These are phyloP conservation scores for Caenorhabditis virilis DNA, from an alignment of 2,888 invertebrate species.

Conservation along the genomic window DNA sequence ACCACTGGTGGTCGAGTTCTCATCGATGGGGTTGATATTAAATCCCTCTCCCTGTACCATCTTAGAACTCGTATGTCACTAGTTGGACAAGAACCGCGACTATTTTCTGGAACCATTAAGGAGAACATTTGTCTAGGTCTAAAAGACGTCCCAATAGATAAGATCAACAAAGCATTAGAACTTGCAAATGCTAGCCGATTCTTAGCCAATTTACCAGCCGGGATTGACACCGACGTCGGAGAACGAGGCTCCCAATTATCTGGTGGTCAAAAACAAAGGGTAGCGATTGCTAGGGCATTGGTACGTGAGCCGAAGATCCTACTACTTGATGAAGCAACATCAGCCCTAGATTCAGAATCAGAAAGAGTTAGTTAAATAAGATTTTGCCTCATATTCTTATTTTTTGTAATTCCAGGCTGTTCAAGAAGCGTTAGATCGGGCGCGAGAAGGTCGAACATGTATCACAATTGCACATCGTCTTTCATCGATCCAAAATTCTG, in stretches of 20 bases:
- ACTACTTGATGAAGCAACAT: slow-evolving; percentile 74
- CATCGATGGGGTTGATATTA: slow-evolving; percentile 73
- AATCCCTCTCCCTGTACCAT: slow-evolving; percentile 76
- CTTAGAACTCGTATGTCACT: slow-evolving; percentile 83
- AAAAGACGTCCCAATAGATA: slow-evolving; percentile 49
- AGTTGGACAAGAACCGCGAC: slow-evolving; percentile 88
- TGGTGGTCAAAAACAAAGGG: slow-evolving; percentile 86
- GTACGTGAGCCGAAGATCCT: slow-evolving; percentile 71
- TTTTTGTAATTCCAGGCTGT: slow-evolving; percentile 45
- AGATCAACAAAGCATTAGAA: slow-evolving; percentile 50
- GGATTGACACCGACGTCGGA: slow-evolving; percentile 53
- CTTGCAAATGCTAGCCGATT: slow-evolving; percentile 52
- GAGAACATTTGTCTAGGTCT: slow-evolving; percentile 90
- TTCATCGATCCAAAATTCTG: slow-evolving; percentile 60
- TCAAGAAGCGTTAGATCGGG: slow-evolving; percentile 61
- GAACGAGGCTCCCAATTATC: slow-evolving; percentile 80
- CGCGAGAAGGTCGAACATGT: slow-evolving; percentile 58
- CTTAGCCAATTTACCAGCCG: slow-evolving; percentile 49
- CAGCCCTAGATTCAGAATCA: slow-evolving; percentile 73
- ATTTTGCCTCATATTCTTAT: too few species aligned
- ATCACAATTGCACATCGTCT: slow-evolving; percentile 62
- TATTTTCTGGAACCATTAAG: slow-evolving; percentile 83
- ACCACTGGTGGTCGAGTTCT: slow-evolving; percentile 74
- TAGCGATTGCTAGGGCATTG: slow-evolving; percentile 77
- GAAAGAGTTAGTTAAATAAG: slow-evolving; percentile 69